These are phyloP conservation scores for Oncorhynchus mykiss DNA, from an alignment of 2,113 vertebrate genomes.

Conservation along the genomic window DNA sequence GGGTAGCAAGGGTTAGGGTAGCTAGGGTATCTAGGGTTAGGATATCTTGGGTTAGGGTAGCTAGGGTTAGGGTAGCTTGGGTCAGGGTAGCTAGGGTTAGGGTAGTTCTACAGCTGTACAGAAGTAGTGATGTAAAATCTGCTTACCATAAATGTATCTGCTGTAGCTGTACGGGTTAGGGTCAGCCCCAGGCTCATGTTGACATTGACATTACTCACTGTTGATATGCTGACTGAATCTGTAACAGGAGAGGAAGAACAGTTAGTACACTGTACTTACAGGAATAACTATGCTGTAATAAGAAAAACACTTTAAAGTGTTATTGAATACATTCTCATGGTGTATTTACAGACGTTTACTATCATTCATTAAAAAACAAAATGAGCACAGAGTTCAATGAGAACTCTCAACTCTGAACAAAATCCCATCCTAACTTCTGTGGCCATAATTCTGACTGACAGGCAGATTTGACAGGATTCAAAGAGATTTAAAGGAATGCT, in stretches of 20 bases:
- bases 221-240: conserved; percentile 29
- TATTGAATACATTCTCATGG: not conserved
- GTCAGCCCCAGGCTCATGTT: conserved; percentile 51
- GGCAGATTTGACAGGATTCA: too few relatives aligned
- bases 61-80: too few relatives aligned
- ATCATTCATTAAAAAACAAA: not conserved
- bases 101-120: not conserved
- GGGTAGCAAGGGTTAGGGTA: too few relatives aligned
- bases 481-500: too few relatives aligned
- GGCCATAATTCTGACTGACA: too few relatives aligned
- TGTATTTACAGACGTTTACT: not conserved
- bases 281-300: too few relatives aligned
- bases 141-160: conserved; percentile 35
- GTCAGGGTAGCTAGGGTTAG: too few relatives aligned
- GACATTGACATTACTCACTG: conserved; percentile 33
- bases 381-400: not conserved
- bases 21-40: not conserved
- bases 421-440: too few relatives aligned
- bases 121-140: not conserved
- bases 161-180: conserved; percentile 23
- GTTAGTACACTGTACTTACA: too few relatives aligned
- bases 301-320: not conserved
- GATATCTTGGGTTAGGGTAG: too few relatives aligned
- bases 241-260: not conserved
- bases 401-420: not conserved